Evolutionary conservation across 1,140 invertebrate species (phyloP).

Genomic region (Neodiprion fabricii): DNA sequence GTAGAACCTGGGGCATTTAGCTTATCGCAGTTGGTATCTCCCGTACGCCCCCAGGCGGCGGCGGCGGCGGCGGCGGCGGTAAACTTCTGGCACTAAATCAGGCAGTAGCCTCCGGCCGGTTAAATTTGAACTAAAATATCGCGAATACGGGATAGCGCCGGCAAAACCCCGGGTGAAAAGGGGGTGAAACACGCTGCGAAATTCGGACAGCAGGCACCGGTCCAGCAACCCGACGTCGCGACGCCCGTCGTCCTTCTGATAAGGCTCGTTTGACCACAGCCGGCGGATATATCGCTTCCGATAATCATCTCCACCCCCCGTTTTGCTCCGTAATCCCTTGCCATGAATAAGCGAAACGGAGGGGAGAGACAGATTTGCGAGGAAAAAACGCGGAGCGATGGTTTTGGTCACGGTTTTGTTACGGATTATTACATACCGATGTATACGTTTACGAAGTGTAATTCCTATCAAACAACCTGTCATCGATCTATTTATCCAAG

Average conservation of each 20-base stretch:
- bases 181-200: too few relatives aligned
- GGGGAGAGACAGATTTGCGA: too few relatives aligned
- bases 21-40: background rate
- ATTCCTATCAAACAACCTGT: too few relatives aligned
- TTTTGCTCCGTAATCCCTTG: background rate
- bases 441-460: too few relatives aligned
- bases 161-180: too few relatives aligned
- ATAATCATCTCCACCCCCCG: background rate
- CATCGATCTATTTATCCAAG: too few relatives aligned
- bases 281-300: background rate
- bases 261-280: background rate
- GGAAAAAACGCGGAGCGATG: too few relatives aligned
- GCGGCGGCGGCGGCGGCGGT: background rate
- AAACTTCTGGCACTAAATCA: background rate
- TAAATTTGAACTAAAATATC: conserved; percentile 2
- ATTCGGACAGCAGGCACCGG: too few relatives aligned
- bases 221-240: too few relatives aligned
- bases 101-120: conserved; percentile 6
- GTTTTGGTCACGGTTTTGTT: too few relatives aligned
- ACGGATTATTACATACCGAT: too few relatives aligned
- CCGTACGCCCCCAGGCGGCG: background rate
- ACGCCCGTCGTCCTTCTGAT: background rate
- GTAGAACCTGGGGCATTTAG: conserved; percentile 1
- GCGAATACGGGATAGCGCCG: background rate
- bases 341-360: too few relatives aligned